Base-by-base conservation (phyloP, 2,113 vertebrate genomes). In the Cranoglanis bouderius region DNA sequence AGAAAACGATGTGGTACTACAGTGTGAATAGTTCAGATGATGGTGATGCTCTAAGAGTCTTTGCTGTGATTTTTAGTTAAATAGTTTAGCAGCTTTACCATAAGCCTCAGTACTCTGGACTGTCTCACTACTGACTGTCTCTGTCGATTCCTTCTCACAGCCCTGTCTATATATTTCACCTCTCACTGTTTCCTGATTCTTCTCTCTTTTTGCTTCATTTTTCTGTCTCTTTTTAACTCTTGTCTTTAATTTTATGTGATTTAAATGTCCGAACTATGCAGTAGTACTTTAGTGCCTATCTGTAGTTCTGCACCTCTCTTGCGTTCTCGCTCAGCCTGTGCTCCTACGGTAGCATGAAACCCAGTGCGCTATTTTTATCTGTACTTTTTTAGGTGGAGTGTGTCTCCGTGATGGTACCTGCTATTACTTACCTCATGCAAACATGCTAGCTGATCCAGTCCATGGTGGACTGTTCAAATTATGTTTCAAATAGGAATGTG, bases 351-450 rank as follows among this genome's bases (percentile, higher is more conserved):
- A 86, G 83, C 49, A 55, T 89, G 53, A 59, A 88, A 38, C 55
- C 63, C 49, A 84, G 77, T 84, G 40, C 61, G 80, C 82, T 91
- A 89, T 91, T 89, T 89, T 89, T 85, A 85, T 59, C 59, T 35
- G 59, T 81, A 84, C 57, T 88, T 78, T 78, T 65, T 85, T 53
- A 87, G 88, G 85, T 89, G 59, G 74, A 70, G 77, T 82, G 84
- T 81, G 51, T 84, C 84, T 88, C 75, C 67, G 21, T 77, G 86
- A 91, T 83, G 86, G 88, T 91, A 82, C 88, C 82, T 91, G 90
- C 88, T 84, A 88, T 89, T 88, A 82, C 35, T 89, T 89, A 89
- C 90, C 90, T 91, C 84, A 77, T 83, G 78, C 77, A 89, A 86
- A 72, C 24, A 85, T 29, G 63, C 74, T 89, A 85, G 82, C 88